These are phyloP conservation scores for Meles meles DNA, from an alignment of 2,113 vertebrate genomes.

Conservation along the genomic window DNA sequence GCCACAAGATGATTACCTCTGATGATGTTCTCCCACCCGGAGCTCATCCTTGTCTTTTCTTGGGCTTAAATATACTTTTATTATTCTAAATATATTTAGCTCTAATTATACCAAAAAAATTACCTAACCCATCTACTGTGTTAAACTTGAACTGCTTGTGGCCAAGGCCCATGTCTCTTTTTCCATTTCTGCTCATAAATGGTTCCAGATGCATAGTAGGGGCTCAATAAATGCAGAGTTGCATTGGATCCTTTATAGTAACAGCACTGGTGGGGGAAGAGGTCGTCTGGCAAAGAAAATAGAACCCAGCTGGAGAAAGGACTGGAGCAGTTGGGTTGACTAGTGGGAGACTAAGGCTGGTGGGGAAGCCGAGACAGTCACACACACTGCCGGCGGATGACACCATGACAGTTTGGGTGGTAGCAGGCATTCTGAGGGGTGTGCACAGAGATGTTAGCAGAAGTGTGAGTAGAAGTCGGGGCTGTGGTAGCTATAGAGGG, in stretches of 20 bases:
- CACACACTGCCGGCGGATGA: rapidly evolving
- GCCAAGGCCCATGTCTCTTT: neutral
- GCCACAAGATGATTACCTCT: neutral
- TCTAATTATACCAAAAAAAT: neutral
- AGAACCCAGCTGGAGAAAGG: neutral
- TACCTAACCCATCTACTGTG: neutral
- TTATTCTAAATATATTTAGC: neutral
- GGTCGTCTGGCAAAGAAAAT: neutral
- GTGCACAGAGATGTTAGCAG: neutral
- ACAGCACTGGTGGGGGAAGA: neutral
- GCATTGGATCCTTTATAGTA: neutral
- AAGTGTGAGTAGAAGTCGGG: neutral
- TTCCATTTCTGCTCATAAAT: neutral
- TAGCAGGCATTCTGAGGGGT: neutral
- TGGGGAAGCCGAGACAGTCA: neutral
- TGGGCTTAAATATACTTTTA: neutral
- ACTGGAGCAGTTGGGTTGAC: neutral
- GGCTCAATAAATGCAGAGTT: neutral
- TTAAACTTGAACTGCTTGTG: neutral
- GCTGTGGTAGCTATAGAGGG: neutral
- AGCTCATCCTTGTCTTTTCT: neutral
- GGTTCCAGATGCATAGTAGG: neutral
- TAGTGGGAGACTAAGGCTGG: neutral
- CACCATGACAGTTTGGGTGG: neutral
- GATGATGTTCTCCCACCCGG: neutral